Evolutionary conservation across 2,113 vertebrate species (phyloP).

Genomic region (Gobio gobio): DNA sequence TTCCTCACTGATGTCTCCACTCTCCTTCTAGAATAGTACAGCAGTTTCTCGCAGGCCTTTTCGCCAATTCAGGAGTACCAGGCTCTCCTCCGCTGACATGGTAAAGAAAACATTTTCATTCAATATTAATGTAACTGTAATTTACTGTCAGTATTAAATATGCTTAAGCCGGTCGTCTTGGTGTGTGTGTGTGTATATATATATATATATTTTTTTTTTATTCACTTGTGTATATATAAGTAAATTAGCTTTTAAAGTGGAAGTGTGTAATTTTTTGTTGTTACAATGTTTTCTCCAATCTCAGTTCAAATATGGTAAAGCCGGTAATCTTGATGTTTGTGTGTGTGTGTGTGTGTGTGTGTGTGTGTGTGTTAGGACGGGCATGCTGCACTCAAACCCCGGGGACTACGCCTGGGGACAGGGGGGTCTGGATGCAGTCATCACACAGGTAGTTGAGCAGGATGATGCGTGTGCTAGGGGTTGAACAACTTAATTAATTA

Average conservation of each 20-base stretch:
- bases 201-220: no score
- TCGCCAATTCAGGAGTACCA: slow-evolving; percentile 89
- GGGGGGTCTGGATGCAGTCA: slow-evolving; percentile 93
- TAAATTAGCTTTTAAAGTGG: no score
- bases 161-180: no score
- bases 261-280: neutral
- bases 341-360: neutral
- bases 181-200: no score
- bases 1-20: slow-evolving; percentile 16
- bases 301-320: neutral
- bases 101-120: slow-evolving; percentile 69
- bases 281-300: neutral
- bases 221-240: no score
- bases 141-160: neutral
- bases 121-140: neutral
- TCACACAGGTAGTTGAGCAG: slow-evolving; percentile 86
- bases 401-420: slow-evolving; percentile 98
- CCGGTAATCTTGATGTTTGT: neutral
- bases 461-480: neutral
- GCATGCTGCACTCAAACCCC: slow-evolving; percentile 95
- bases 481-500: no score
- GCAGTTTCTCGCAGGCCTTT: slow-evolving; percentile 94
- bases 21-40: slow-evolving; percentile 86
- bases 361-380: slow-evolving; percentile 79
- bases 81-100: slow-evolving; percentile 91